Base-by-base conservation (phyloP, 2,888 invertebrate genomes). In the Drosophila trichaetosa region DNA sequence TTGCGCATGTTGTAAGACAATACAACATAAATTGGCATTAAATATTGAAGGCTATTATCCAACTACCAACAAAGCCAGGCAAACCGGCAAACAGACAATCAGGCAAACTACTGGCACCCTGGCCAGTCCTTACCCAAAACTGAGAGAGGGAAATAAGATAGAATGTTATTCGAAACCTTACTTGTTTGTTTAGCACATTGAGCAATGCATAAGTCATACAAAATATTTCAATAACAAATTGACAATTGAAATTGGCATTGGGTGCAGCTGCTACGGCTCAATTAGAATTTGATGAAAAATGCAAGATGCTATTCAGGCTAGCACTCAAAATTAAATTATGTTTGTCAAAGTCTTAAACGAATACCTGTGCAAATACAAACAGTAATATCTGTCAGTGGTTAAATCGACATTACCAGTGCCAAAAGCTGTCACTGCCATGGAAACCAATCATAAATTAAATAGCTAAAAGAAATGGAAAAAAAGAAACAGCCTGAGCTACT, bases 11-110 rank as follows among this genome's bases (percentile, higher is more conserved):
- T 74, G 57, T 63, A 68, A 76, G 75, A 79, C 82, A 81, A 85
- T 81, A 73, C 87, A 88, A 73, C 83, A 89, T 89, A 88, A 87
- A 87, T 89, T 87, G 90, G 79, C 74, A 88, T 87, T 89, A 89
- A 87, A 87, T 87, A 87, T 85, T 85, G 90, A 88, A 83, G 73
- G 60, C 85, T 75, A 75, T 83, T 78, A 70, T 60, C 83, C 38
- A 69, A 72, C 73, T 77, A 58, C 77, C 72, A 60, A 76, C 76
- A 76, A 60, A 76, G 61, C 66, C 57, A 67, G 62, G 52, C 48
- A 53, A 74, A 56, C 56, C 54, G 64, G 34, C 36, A 62, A 38
- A 46, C 62, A 40, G 11, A 18, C 57, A 38, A 33, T 16, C 31
- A n/a, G 59, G 4, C 48, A 46, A 33, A 46, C 24, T 4, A 8